Percentiles rank a stretch among this genome's conserved stretches.
Evolutionary conservation across 2,888 invertebrate genomes (phyloP).

Genomic region (Antheraea yamamai): DNA sequence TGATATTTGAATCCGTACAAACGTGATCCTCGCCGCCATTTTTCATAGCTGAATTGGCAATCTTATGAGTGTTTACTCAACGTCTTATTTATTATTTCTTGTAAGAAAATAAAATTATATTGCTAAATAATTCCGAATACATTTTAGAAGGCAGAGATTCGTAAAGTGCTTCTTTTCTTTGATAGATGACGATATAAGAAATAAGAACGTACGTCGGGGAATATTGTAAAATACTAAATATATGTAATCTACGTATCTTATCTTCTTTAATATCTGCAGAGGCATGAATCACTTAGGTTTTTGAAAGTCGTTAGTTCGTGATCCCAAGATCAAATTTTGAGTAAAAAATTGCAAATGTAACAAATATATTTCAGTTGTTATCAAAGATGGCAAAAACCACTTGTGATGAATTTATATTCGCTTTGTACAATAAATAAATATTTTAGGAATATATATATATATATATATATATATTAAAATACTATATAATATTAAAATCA

Average conservation of each 20-base stretch:
- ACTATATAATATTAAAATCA: not conserved
- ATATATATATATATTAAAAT: too few species aligned
- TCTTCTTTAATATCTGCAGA: too few species aligned
- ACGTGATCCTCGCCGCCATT: slow-evolving; percentile 13
- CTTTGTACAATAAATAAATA: too few species aligned
- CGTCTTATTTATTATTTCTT: slow-evolving; percentile 14
- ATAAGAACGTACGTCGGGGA: not conserved
- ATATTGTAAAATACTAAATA: not conserved
- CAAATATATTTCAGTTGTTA: too few species aligned
- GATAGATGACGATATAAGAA: not conserved
- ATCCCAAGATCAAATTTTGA: too few species aligned
- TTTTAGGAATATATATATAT: too few species aligned
- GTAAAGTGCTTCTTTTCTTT: not conserved
- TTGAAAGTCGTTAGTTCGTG: too few species aligned
- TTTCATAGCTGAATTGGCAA: slow-evolving; percentile 12
- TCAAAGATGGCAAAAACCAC: too few species aligned
- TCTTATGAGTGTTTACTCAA: slow-evolving; percentile 12
- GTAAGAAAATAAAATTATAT: slow-evolving; percentile 7
- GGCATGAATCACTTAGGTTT: too few species aligned
- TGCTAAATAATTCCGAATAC: not conserved
- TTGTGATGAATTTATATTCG: too few species aligned
- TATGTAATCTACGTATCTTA: too few species aligned
- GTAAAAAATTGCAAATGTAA: too few species aligned
- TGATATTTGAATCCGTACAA: slow-evolving; percentile 23
- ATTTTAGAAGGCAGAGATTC: not conserved